Conservation (phyloP, 2,113 vertebrate genomes). For the Hemiscyllium ocellatum region DNA sequence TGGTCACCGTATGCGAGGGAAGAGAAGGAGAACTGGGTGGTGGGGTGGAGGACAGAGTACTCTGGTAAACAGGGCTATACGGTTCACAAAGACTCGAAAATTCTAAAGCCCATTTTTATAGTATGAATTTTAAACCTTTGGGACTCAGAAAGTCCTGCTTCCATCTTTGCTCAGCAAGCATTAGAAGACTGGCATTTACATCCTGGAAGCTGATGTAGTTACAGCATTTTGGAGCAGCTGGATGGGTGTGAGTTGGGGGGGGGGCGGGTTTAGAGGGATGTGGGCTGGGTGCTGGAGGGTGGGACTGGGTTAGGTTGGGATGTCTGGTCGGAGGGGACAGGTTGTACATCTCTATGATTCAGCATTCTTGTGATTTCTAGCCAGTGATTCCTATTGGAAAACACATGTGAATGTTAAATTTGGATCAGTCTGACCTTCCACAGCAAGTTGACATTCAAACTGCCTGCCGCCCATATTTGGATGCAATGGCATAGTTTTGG, state of each 20-base stretch:
- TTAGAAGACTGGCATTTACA: not conserved
- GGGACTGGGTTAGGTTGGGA: too few relatives aligned
- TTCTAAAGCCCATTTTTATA: not conserved
- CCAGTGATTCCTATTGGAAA: not conserved
- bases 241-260: too few relatives aligned
- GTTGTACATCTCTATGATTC: too few relatives aligned
- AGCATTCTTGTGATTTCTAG: not conserved
- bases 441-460: not conserved
- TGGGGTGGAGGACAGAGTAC: not conserved
- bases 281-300: too few relatives aligned
- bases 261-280: too few relatives aligned
- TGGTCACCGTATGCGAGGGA: not conserved
- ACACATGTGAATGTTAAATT: not conserved
- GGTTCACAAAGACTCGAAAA: not conserved
- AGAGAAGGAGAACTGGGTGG: not conserved
- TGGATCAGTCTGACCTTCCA: not conserved
- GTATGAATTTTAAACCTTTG: too few relatives aligned
- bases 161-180: not conserved
- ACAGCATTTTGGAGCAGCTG: too few relatives aligned
- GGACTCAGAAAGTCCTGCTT: not conserved
- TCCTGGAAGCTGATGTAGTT: not conserved
- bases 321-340: too few relatives aligned
- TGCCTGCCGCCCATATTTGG: not conserved
- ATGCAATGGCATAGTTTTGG: not conserved
- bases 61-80: not conserved